A percentile compares a stretch with the other conserved stretches of the same genome.
phyloP scores from a whole-genome alignment of 2,888 invertebrate species.

The Drosophila neonasuta region DNA sequence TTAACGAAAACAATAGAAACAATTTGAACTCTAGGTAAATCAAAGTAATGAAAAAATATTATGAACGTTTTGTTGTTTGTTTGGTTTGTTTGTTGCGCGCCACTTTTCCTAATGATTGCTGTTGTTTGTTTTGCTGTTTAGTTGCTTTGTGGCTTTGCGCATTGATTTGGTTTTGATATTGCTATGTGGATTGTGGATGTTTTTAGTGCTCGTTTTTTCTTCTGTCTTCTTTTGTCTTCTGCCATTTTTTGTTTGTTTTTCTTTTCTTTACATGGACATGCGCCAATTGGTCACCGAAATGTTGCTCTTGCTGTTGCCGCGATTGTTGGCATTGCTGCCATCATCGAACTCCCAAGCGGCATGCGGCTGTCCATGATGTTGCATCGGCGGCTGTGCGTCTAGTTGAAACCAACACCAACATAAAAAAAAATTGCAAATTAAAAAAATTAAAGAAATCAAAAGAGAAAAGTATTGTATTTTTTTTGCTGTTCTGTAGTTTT shows the following conservation, averaged over 20 bases:
- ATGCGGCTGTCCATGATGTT: conserved; percentile 39
- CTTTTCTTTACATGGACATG: conserved; percentile 43
- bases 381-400: conserved; percentile 48
- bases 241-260: background rate
- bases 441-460: conserved; percentile 19
- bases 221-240: background rate
- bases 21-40: conserved; percentile 43
- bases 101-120: background rate
- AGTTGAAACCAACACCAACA: background rate
- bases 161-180: background rate
- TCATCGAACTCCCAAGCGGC: conserved; percentile 53
- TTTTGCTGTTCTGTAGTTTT: conserved; percentile 45
- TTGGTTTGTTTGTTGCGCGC: background rate
- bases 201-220: too few relatives aligned
- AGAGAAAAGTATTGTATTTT: conserved; percentile 28
- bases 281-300: conserved; percentile 53
- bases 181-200: background rate
- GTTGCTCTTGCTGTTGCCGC: conserved; percentile 47
- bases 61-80: conserved; percentile 1
- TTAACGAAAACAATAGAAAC: conserved; percentile 45
- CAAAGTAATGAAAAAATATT: conserved; percentile 25
- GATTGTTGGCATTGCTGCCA: conserved; percentile 50
- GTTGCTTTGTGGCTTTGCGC: background rate
- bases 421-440: background rate
- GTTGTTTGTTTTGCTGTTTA: background rate